Percentiles rank a stretch among this genome's conserved stretches.
Evolutionary conservation across 2,113 vertebrate species (phyloP).

Genomic region (Micromys minutus): DNA sequence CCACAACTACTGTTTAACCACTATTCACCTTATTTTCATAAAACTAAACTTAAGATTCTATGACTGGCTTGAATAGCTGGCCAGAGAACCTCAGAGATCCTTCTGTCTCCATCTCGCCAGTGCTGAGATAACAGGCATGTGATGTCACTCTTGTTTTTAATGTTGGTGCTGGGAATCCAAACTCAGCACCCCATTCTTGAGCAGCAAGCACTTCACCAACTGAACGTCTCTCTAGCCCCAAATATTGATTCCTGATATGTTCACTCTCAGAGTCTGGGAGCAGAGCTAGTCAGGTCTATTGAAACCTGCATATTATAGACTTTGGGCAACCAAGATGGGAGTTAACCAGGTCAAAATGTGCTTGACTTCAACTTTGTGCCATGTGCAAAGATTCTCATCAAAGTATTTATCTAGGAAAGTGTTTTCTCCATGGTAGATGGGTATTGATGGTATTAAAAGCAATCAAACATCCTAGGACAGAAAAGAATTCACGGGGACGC

Average conservation of each 20-base stretch:
- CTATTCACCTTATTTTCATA: neutral
- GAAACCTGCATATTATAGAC: neutral
- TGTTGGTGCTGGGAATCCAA: neutral
- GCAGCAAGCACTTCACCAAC: neutral
- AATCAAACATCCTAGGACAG: neutral
- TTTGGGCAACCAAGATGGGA: neutral
- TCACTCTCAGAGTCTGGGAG: neutral
- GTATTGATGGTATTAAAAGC: neutral
- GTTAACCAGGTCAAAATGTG: accelerated
- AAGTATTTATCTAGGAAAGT: neutral
- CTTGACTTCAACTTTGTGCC: neutral
- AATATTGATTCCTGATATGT: neutral
- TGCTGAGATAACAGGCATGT: neutral
- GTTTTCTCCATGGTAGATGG: neutral
- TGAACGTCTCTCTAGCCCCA: neutral
- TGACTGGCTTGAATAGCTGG: neutral
- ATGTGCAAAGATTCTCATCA: neutral
- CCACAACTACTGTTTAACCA: neutral
- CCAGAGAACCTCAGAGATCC: neutral
- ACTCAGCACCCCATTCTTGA: neutral
- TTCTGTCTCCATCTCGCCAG: neutral
- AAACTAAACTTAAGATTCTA: neutral
- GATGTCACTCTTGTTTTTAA: neutral
- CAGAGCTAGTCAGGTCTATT: neutral
- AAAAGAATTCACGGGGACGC: neutral